Conservation (phyloP, 1,140 invertebrate genomes). For the Brachionus paranguensis region DNA sequence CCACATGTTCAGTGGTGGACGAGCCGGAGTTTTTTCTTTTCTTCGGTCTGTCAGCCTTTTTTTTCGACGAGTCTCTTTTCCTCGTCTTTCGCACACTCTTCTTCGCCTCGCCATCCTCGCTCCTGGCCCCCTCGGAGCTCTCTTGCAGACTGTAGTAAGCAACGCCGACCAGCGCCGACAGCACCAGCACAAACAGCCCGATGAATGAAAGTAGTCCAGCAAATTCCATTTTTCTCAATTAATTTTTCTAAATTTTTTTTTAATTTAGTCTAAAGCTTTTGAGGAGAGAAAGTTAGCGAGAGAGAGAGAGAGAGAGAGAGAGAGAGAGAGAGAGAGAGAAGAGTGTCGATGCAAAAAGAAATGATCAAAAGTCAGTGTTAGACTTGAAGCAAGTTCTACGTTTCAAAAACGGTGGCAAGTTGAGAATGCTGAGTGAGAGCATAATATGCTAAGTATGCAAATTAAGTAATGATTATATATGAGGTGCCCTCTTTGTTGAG, state of each 20-base stretch:
- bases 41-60: background rate
- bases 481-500: background rate
- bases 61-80: background rate
- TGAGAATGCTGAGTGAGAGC: background rate
- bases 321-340: background rate
- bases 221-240: conserved; percentile 19
- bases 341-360: background rate
- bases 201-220: background rate
- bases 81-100: background rate
- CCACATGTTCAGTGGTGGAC: background rate
- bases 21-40: conserved; percentile 21
- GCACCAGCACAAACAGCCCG: background rate
- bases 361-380: background rate
- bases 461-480: background rate
- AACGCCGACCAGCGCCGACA: background rate
- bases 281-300: background rate
- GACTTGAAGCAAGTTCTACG: background rate
- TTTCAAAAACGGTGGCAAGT: background rate
- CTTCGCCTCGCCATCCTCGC: background rate
- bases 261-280: background rate
- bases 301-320: conserved; percentile 1
- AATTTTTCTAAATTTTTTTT: conserved; percentile 2
- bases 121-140: background rate
- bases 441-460: background rate
- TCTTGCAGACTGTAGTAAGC: conserved; percentile 14